Evolutionary conservation across 2,797 vertebrate genomes (phyloP).

Genomic region (Rachycentron canadum): DNA sequence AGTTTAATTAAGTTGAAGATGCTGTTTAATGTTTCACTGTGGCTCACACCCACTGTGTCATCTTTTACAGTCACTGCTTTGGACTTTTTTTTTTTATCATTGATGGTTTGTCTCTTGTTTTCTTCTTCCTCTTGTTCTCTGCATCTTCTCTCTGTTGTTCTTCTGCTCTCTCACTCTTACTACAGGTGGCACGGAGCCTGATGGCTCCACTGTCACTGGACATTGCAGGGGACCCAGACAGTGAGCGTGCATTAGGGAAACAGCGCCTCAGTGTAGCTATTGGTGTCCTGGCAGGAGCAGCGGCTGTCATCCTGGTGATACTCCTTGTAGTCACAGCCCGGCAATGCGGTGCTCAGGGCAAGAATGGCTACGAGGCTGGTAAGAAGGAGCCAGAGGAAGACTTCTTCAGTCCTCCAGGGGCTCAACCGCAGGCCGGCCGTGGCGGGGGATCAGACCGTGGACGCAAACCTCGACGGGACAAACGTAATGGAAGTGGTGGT

Average conservation of each 20-base stretch:
- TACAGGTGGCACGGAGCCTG: slow-evolving; percentile 91
- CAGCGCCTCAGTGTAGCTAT: slow-evolving; percentile 95
- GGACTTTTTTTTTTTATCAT: slow-evolving; percentile 30
- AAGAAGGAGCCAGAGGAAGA: slow-evolving; percentile 96
- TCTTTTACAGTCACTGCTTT: slow-evolving; percentile 41
- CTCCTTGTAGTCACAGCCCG: slow-evolving; percentile 94
- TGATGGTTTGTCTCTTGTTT: slow-evolving; percentile 31
- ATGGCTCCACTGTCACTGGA: slow-evolving; percentile 92
- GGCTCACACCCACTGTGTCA: slow-evolving; percentile 68
- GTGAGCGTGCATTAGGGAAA: slow-evolving; percentile 91
- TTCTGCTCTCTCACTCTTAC: slow-evolving; percentile 25
- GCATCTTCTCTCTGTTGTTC: slow-evolving; percentile 13
- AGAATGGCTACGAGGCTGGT: slow-evolving; percentile 95
- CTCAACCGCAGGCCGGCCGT: slow-evolving; percentile 73
- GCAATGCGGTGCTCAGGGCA: slow-evolving; percentile 93
- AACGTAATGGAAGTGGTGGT: slow-evolving; percentile 77
- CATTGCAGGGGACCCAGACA: slow-evolving; percentile 96
- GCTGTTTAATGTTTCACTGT: slow-evolving; percentile 77
- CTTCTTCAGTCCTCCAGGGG: slow-evolving; percentile 93
- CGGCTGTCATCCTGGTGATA: slow-evolving; percentile 94
- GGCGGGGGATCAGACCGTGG: slow-evolving; percentile 77
- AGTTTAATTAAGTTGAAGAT: slow-evolving; percentile 79
- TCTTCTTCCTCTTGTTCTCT: background rate
- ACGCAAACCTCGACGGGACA: slow-evolving; percentile 84
- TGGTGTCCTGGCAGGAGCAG: slow-evolving; percentile 93